phyloP scores from a whole-genome alignment of 2,888 invertebrate genomes.

The Achlya flavicornis region DNA sequence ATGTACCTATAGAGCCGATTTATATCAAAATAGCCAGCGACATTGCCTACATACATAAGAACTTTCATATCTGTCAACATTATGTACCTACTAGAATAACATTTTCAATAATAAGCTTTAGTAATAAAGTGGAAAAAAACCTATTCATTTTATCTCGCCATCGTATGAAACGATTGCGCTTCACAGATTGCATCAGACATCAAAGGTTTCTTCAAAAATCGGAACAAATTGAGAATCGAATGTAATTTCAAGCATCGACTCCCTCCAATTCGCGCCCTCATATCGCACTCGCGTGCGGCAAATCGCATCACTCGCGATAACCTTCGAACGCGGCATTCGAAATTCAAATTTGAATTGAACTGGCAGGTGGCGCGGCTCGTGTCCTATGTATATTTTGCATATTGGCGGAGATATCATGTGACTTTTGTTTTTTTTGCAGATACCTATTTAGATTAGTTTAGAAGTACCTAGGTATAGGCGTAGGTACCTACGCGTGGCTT shows the following conservation, averaged over 20 bases:
- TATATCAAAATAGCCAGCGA: no score
- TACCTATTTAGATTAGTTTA: no score
- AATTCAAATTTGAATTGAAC: conserved; percentile 54
- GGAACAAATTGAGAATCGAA: conserved; percentile 56
- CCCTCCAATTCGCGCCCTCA: conserved; percentile 52
- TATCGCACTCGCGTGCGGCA: conserved; percentile 45
- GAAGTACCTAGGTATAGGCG: no score
- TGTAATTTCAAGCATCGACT: conserved; percentile 59
- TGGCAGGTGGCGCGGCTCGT: conserved; percentile 26
- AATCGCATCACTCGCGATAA: conserved; percentile 54
- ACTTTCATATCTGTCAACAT: no score
- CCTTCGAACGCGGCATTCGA: conserved; percentile 51
- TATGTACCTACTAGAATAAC: background rate
- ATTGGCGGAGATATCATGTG: conserved; percentile 19
- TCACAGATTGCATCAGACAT: conserved; percentile 35
- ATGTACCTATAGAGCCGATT: no score
- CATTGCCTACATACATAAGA: no score
- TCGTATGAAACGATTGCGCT: background rate
- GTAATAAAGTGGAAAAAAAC: background rate
- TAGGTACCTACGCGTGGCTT: no score
- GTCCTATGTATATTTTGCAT: conserved; percentile 42
- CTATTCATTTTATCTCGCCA: background rate
- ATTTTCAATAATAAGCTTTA: background rate
- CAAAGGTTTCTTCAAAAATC: conserved; percentile 51
- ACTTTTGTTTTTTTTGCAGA: background rate